Percentiles rank a stretch among this genome's conserved stretches.
Conservation (phyloP, 2,888 invertebrate genomes). For the Ferdinandea cuprea region DNA sequence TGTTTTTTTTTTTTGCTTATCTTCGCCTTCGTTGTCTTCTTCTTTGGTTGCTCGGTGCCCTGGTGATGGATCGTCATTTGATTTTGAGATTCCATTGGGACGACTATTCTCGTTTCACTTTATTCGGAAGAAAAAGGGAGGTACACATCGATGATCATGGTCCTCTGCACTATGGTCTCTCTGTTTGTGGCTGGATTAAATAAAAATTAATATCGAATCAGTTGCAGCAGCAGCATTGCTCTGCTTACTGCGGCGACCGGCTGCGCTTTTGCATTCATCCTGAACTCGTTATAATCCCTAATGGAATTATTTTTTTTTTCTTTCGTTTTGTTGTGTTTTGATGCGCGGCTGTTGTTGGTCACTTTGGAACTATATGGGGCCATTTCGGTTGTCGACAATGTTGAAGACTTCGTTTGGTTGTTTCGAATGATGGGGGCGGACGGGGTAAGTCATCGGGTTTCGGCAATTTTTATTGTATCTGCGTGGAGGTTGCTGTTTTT, state of each 20-base stretch:
- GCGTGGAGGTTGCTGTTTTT: conserved; percentile 47
- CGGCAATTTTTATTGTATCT: conserved; percentile 53
- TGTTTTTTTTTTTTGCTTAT: conserved; percentile 64
- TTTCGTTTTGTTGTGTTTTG: too few relatives aligned
- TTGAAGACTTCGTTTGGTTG: conserved; percentile 60
- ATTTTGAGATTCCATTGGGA: conserved; percentile 62
- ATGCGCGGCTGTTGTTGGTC: conserved; percentile 28
- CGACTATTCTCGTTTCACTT: conserved; percentile 22
- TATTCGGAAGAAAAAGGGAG: conserved; percentile 55
- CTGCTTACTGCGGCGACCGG: conserved; percentile 48
- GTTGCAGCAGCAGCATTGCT: conserved; percentile 35
- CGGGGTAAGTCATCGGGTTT: conserved; percentile 67
- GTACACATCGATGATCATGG: conserved; percentile 70
- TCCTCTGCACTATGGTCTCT: conserved; percentile 38
- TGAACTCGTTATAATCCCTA: conserved; percentile 76
- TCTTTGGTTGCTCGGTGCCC: conserved; percentile 46
- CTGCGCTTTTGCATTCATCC: conserved; percentile 73
- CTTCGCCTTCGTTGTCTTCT: conserved; percentile 72
- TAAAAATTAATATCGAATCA: conserved; percentile 74
- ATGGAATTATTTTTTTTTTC: conserved; percentile 75
- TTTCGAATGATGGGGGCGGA: conserved; percentile 49
- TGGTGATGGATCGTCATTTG: conserved; percentile 62
- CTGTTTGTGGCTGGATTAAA: conserved; percentile 64
- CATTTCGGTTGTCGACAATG: conserved; percentile 71
- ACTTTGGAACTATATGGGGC: conserved; percentile 58